A percentile compares a stretch with the other conserved stretches of the same genome.
Conservation (phyloP, 2,888 invertebrate genomes). For the Nomada fucata region DNA sequence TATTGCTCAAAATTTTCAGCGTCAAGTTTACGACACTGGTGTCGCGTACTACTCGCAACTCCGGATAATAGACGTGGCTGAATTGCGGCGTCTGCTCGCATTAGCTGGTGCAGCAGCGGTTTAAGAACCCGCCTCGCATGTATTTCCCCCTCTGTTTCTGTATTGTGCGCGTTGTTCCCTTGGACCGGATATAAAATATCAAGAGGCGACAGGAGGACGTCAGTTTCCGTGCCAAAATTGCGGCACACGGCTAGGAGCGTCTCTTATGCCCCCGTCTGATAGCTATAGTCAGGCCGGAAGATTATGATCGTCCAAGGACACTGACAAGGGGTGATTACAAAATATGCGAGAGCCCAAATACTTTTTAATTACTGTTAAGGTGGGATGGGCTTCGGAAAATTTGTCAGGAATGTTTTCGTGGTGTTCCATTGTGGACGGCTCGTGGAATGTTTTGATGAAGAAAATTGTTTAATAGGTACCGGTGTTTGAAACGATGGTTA, state of each 20-base stretch:
- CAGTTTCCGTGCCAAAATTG: conserved; percentile 39
- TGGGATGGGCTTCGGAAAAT: too few species aligned
- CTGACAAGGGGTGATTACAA: background rate
- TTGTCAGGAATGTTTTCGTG: background rate
- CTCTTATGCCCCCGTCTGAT: conserved; percentile 13
- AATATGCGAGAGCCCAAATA: too few species aligned
- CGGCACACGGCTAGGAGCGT: conserved; percentile 4
- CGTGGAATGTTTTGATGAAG: background rate
- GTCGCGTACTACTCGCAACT: conserved; percentile 17
- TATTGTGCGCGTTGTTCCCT: conserved; percentile 19
- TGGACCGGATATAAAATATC: conserved; percentile 42
- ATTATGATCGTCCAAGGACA: background rate
- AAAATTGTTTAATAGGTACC: too few species aligned
- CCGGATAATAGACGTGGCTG: conserved; percentile 27
- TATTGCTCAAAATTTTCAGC: conserved; percentile 37
- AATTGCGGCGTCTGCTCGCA: conserved; percentile 33
- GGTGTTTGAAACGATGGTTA: too few species aligned
- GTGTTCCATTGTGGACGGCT: too few species aligned
- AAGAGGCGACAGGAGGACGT: conserved; percentile 34
- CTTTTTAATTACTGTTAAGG: too few species aligned
- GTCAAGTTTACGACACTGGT: conserved; percentile 31
- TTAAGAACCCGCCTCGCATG: conserved; percentile 33
- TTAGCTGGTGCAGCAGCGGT: conserved; percentile 34
- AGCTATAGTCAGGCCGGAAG: background rate
- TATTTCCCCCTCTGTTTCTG: background rate